phyloP scores from a whole-genome alignment of 2,113 vertebrate species.

The Plecotus auritus region DNA sequence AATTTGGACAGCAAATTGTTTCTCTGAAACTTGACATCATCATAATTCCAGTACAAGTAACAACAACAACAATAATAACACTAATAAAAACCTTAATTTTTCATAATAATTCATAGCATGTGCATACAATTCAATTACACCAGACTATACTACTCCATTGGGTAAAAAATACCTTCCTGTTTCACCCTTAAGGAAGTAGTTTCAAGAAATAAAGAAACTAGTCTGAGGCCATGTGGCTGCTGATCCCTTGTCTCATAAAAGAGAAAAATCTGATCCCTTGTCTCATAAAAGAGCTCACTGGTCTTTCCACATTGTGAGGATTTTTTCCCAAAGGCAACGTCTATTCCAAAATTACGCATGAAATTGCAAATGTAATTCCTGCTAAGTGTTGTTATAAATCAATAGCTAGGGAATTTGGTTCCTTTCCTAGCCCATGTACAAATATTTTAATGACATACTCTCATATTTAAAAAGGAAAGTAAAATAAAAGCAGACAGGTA shows the following conservation, averaged over 20 bases:
- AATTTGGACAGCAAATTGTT: slow-evolving; percentile 57
- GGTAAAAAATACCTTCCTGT: slow-evolving; percentile 14
- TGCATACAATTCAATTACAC: slow-evolving; percentile 15
- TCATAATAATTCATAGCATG: slow-evolving; percentile 40
- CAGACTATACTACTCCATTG: neutral
- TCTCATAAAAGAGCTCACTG: neutral
- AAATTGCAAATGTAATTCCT: neutral
- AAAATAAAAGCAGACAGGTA: neutral
- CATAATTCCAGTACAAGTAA: slow-evolving; percentile 39
- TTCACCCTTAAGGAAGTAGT: slow-evolving; percentile 18
- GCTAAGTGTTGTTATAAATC: neutral
- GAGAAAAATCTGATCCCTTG: neutral
- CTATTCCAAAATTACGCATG: slow-evolving; percentile 20
- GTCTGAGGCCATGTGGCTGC: neutral
- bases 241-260: no score
- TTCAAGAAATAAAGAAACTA: slow-evolving; percentile 37
- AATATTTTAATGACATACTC: neutral
- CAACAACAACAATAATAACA: slow-evolving; percentile 13
- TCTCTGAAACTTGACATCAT: slow-evolving; percentile 54
- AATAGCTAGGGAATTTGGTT: neutral
- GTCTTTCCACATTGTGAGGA: neutral
- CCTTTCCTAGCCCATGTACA: neutral
- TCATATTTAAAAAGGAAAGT: slow-evolving; percentile 22
- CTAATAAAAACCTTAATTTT: slow-evolving; percentile 33
- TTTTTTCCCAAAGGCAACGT: neutral